phyloP scores from a whole-genome alignment of 2,113 vertebrate species.

The Echinops telfairi region DNA sequence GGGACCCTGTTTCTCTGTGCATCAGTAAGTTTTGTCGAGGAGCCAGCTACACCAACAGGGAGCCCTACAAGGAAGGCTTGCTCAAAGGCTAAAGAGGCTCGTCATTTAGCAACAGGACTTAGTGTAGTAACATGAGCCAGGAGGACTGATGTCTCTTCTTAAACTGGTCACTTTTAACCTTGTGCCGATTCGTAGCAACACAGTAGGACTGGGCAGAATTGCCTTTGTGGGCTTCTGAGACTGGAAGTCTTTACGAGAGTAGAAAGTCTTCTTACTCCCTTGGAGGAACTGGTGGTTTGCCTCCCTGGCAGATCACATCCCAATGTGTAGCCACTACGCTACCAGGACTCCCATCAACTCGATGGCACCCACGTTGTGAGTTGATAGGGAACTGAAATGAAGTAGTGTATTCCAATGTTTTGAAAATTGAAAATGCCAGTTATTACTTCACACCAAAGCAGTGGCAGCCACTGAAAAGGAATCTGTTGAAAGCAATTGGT shows the following conservation, averaged over 20 bases:
- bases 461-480: neutral
- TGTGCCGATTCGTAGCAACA: neutral
- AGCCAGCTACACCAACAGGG: neutral
- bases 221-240: too few species aligned
- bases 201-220: too few species aligned
- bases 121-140: neutral
- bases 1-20: conserved; percentile 36
- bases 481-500: neutral
- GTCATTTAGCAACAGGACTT: neutral
- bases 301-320: too few species aligned
- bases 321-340: too few species aligned
- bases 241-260: too few species aligned
- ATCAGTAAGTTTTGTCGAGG: conserved; percentile 31
- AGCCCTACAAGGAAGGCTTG: conserved; percentile 15
- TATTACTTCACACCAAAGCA: conserved; percentile 27
- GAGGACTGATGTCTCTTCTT: conserved; percentile 37
- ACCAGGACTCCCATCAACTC: too few species aligned
- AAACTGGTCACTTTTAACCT: conserved; percentile 20
- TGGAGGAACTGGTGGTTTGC: too few species aligned
- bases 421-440: conserved; percentile 22
- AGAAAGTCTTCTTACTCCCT: too few species aligned
- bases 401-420: conserved; percentile 13
- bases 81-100: neutral
- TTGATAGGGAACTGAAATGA: conserved; percentile 43
- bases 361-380: neutral